Evolutionary conservation across 2,888 invertebrate genomes (phyloP).

Genomic region (Epinotia demarniana): DNA sequence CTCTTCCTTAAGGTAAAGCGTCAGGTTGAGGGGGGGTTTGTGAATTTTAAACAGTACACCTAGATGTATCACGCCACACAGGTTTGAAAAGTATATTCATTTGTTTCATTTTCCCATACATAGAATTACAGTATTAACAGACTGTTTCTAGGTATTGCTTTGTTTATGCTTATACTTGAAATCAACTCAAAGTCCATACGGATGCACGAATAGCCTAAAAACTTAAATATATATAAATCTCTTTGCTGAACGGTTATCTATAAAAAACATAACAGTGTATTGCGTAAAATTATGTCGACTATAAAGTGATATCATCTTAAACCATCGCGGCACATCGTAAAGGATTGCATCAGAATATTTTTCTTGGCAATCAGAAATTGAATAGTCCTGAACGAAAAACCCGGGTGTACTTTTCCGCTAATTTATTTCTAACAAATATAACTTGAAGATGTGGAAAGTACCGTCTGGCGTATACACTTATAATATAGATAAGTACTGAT

Average conservation of each 20-base stretch:
- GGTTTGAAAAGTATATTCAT: too few species aligned
- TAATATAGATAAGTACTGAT: too few species aligned
- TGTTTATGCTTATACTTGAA: background rate
- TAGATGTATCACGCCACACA: too few species aligned
- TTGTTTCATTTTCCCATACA: too few species aligned
- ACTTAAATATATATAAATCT: background rate
- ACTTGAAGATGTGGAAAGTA: too few species aligned
- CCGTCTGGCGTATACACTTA: too few species aligned
- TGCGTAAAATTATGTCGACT: constrained; percentile 2
- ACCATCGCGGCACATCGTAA: constrained; percentile 37
- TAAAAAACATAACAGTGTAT: constrained; percentile 27
- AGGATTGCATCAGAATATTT: constrained; percentile 46
- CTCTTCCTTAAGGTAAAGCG: too few species aligned
- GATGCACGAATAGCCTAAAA: background rate
- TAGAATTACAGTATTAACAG: too few species aligned
- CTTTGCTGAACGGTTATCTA: background rate
- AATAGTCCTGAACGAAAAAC: background rate
- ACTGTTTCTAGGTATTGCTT: background rate
- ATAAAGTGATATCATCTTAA: constrained; percentile 8
- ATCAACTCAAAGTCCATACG: background rate
- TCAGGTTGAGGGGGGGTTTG: too few species aligned
- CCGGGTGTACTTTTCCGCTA: too few species aligned
- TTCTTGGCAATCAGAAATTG: background rate
- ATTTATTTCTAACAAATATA: too few species aligned
- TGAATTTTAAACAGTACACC: too few species aligned